A percentile compares a stretch with the other conserved stretches of the same genome.
Evolutionary conservation across 2,888 invertebrate genomes (phyloP).

Genomic region (Conistra vaccinii): DNA sequence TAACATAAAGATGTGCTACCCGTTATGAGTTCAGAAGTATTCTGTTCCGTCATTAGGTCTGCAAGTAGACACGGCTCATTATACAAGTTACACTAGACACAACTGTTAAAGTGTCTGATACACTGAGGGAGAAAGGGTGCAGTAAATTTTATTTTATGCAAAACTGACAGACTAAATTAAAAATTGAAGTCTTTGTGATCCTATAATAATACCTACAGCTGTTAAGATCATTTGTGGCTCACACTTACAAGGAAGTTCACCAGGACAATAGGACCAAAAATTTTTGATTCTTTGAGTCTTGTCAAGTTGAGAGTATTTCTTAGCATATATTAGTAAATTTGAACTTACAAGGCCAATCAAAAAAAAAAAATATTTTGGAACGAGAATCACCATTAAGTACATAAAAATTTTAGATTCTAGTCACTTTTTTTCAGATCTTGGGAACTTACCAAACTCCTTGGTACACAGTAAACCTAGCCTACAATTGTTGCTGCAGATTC

Average conservation of each 20-base stretch:
- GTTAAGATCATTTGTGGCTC: background rate
- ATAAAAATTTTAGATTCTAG: background rate
- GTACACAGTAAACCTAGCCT: background rate
- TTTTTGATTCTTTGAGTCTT: background rate
- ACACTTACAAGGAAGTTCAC: background rate
- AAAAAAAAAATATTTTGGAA: too few relatives aligned
- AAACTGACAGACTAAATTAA: background rate
- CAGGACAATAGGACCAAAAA: background rate
- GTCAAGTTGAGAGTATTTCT: background rate
- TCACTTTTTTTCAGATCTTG: background rate
- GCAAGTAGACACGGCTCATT: constrained; percentile 35
- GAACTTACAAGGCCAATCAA: too few relatives aligned
- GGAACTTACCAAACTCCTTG: background rate
- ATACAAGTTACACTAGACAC: constrained; percentile 22
- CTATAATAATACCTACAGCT: background rate
- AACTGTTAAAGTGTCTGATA: constrained; percentile 31
- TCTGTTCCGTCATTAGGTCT: constrained; percentile 23
- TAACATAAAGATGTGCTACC: constrained; percentile 37
- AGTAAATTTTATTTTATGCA: background rate
- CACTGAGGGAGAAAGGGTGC: constrained; percentile 19
- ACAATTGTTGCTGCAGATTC: background rate
- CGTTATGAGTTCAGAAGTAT: constrained; percentile 12
- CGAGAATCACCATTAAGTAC: background rate
- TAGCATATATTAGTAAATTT: background rate
- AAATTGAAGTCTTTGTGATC: too few relatives aligned